Evolutionary conservation across 2,888 invertebrate genomes (phyloP).

Genomic region (Cataglyphis cursor): DNA sequence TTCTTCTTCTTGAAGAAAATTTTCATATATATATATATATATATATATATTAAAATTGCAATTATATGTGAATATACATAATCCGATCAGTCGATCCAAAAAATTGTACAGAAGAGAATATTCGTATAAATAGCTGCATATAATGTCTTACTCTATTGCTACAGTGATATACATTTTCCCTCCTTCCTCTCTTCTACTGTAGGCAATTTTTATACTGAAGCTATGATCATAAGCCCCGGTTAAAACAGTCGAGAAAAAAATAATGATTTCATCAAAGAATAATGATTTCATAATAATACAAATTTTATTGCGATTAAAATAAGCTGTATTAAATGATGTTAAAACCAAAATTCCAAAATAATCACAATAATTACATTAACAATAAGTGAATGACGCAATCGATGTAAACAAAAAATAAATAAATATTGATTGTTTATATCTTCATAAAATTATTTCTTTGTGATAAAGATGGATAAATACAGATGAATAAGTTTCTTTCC

Average conservation of each 20-base stretch:
- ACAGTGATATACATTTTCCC: slow-evolving; percentile 42
- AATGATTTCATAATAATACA: background rate
- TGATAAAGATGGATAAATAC: background rate
- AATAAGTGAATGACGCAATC: background rate
- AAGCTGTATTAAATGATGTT: background rate
- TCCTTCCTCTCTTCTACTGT: slow-evolving; percentile 64
- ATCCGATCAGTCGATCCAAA: background rate
- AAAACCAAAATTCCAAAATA: background rate
- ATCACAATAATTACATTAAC: background rate
- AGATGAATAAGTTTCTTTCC: background rate
- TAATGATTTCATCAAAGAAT: background rate
- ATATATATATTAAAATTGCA: background rate
- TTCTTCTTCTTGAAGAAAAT: background rate
- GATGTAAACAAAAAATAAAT: background rate
- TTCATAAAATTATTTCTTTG: background rate
- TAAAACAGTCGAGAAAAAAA: background rate
- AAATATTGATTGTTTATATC: background rate
- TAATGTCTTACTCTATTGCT: slow-evolving; percentile 8
- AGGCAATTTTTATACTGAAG: slow-evolving; percentile 25
- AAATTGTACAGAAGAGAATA: slow-evolving; percentile 1
- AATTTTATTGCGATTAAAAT: background rate
- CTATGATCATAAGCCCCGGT: background rate
- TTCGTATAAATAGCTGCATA: background rate
- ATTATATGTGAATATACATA: background rate
- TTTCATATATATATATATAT: background rate